Evolutionary conservation across 2,797 vertebrate genomes (phyloP).

Genomic region (Ispidina picta): DNA sequence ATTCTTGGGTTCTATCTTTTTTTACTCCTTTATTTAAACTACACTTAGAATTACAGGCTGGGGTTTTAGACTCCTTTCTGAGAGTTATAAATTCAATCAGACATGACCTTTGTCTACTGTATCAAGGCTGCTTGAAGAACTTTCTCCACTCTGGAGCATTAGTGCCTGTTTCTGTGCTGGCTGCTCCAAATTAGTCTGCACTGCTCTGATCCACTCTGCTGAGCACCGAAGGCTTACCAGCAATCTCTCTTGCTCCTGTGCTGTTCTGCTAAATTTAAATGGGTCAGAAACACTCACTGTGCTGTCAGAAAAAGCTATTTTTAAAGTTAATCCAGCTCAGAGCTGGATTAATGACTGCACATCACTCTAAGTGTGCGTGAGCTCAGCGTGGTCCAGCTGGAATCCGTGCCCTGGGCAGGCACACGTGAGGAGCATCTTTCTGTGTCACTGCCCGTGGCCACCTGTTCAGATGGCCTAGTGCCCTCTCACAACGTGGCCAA

Average conservation of each 20-base stretch:
- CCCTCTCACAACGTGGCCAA: background rate
- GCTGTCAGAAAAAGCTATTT: slow-evolving; percentile 63
- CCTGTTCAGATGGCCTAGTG: slow-evolving; percentile 58
- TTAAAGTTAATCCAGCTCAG: slow-evolving; percentile 66
- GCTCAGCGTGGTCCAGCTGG: slow-evolving; percentile 25
- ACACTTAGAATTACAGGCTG: background rate
- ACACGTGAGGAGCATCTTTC: slow-evolving; percentile 35
- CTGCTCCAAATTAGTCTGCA: background rate
- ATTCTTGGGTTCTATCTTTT: background rate
- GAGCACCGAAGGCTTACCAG: slow-evolving; percentile 24
- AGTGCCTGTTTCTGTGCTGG: background rate
- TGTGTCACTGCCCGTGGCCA: slow-evolving; percentile 21
- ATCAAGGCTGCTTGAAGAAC: background rate
- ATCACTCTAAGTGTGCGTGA: slow-evolving; percentile 20
- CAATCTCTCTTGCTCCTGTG: slow-evolving; percentile 31
- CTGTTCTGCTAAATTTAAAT: slow-evolving; percentile 56
- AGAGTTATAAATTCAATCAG: background rate
- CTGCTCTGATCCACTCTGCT: background rate
- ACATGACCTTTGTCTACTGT: background rate
- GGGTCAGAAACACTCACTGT: slow-evolving; percentile 56
- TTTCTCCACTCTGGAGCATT: background rate
- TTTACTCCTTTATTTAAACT: background rate
- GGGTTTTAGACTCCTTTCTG: background rate
- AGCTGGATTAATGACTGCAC: slow-evolving; percentile 47
- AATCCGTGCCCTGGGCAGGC: background rate